A percentile compares a stretch with the other conserved stretches of the same genome.
Conservation (phyloP, 1,140 invertebrate genomes). For the Drosophila guanche region DNA sequence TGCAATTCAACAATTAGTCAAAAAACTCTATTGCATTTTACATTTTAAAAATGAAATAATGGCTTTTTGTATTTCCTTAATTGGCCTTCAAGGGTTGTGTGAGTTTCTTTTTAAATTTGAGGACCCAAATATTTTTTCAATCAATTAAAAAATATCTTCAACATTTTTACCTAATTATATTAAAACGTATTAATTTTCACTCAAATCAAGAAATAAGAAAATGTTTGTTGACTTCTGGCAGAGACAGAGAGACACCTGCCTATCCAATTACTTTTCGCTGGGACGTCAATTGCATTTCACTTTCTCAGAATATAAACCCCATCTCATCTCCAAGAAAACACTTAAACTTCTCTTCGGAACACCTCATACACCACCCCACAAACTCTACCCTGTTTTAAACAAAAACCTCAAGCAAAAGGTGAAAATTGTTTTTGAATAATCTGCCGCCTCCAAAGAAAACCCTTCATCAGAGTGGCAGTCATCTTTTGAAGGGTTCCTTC, state of each 20-base stretch:
- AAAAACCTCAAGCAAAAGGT: constrained; percentile 35
- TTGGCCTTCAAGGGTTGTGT: no score
- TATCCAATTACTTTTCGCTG: not conserved
- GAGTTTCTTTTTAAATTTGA: no score
- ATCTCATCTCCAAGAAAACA: constrained; percentile 3
- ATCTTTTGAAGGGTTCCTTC: constrained; percentile 15
- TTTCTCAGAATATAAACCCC: constrained; percentile 20
- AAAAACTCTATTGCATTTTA: not conserved
- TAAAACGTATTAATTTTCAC: not conserved
- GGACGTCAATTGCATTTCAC: constrained; percentile 28
- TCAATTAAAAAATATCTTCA: not conserved
- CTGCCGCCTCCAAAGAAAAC: constrained; percentile 6
- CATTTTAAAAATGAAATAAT: no score
- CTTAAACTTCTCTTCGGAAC: not conserved
- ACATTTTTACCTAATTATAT: not conserved
- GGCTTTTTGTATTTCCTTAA: no score
- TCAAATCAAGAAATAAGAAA: not conserved
- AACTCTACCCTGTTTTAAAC: not conserved
- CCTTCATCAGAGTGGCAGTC: constrained; percentile 16
- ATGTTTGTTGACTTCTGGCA: constrained; percentile 1
- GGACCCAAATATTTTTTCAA: not conserved
- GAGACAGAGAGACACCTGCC: constrained; percentile 8
- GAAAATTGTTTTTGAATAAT: constrained; percentile 57
- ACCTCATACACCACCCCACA: no score
- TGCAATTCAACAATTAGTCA: not conserved